A percentile compares a stretch with the other conserved stretches of the same genome.
phyloP scores from a whole-genome alignment of 2,797 vertebrate species.

The Tamandua tetradactyla region DNA sequence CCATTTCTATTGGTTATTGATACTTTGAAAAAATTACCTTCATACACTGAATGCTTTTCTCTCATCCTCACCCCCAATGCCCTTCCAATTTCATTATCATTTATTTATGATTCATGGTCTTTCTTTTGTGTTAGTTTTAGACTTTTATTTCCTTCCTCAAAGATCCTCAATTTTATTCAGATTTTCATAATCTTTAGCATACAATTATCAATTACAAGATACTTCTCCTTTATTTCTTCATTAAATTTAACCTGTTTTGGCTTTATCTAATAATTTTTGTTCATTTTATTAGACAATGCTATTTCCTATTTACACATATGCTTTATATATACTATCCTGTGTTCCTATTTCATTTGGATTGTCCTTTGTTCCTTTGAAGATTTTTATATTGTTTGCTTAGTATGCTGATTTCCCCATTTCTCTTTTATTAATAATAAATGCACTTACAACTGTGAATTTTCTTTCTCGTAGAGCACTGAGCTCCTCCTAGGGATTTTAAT shows the following conservation, averaged over 20 bases:
- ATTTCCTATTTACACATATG: slow-evolving; percentile 14
- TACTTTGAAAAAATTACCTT: not conserved
- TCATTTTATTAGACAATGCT: slow-evolving; percentile 38
- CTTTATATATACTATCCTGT: not conserved
- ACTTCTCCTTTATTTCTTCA: slow-evolving; percentile 33
- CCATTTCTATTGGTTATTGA: not conserved
- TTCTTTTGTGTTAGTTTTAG: not conserved
- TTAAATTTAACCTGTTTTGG: not conserved
- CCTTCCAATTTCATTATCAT: not conserved
- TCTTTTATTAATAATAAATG: slow-evolving; percentile 45
- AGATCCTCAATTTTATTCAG: not conserved
- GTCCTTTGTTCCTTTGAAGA: slow-evolving; percentile 16
- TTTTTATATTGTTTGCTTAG: slow-evolving; percentile 54
- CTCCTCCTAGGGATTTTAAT: slow-evolving; percentile 24
- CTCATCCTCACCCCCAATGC: not conserved
- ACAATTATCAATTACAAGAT: not conserved
- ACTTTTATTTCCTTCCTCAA: slow-evolving; percentile 33
- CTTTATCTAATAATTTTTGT: not conserved
- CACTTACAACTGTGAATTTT: not conserved
- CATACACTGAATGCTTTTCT: not conserved
- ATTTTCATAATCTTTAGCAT: not conserved
- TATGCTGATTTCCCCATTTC: slow-evolving; percentile 30
- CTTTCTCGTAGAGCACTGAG: not conserved
- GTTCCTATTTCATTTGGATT: not conserved
- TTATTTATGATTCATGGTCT: not conserved